A percentile compares a stretch with the other conserved stretches of the same genome.
These are phyloP conservation scores for Drosophila paramelanica DNA, from an alignment of 2,888 invertebrate species.

Conservation along the genomic window DNA sequence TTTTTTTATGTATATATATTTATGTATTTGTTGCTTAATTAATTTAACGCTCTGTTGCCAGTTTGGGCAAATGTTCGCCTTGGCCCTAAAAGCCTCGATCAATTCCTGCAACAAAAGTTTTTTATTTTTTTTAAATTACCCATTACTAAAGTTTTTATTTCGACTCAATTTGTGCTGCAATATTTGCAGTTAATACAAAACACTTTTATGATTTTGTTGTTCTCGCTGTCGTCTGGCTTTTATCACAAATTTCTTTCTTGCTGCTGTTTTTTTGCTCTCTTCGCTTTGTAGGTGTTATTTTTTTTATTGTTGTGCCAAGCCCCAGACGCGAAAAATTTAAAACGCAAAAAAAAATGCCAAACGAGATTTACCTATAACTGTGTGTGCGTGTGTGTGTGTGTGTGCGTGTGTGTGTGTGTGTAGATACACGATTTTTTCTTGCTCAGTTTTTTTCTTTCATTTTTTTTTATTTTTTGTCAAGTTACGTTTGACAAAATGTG, in stretches of 20 bases:
- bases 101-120: slow-evolving; percentile 15
- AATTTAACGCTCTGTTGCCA: slow-evolving; percentile 7
- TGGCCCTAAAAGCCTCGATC: slow-evolving; percentile 11
- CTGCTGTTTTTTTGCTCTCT: slow-evolving; percentile 24
- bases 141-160: slow-evolving; percentile 31
- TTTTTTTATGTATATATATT: background rate
- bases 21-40: slow-evolving; percentile 13
- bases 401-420: background rate
- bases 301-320: slow-evolving; percentile 53
- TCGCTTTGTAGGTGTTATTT: slow-evolving; percentile 42
- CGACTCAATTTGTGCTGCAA: slow-evolving; percentile 36
- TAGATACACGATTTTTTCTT: slow-evolving; percentile 9
- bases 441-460: slow-evolving; percentile 1
- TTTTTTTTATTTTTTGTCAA: slow-evolving; percentile 43
- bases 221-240: slow-evolving; percentile 22
- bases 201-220: slow-evolving; percentile 3
- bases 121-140: slow-evolving; percentile 21
- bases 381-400: background rate
- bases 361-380: slow-evolving; percentile 61
- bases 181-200: slow-evolving; percentile 28
- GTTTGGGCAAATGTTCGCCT: slow-evolving; percentile 19
- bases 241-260: slow-evolving; percentile 44
- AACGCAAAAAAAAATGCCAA: slow-evolving; percentile 57
- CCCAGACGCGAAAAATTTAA: slow-evolving; percentile 55
- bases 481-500: slow-evolving; percentile 47